Conservation (phyloP, 2,888 invertebrate genomes). For the Sminthurides aquaticus region DNA sequence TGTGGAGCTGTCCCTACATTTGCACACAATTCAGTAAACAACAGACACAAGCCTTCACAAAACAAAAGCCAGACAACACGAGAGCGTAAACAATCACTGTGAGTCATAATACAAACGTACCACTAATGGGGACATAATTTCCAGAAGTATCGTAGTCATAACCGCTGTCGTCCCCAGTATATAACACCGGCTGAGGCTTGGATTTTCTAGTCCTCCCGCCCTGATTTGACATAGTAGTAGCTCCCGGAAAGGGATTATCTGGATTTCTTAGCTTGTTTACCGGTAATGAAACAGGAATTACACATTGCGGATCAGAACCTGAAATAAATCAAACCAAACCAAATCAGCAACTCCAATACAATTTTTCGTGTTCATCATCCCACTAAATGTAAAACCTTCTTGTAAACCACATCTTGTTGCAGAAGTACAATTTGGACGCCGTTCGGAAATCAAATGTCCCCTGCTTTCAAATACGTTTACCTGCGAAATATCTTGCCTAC, state of each 20-base stretch:
- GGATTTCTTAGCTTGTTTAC: slow-evolving; percentile 32
- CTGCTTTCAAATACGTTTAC: not conserved
- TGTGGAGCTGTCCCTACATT: not conserved
- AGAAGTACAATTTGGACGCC: not conserved
- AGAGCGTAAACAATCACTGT: too few species aligned
- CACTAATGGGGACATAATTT: too few species aligned
- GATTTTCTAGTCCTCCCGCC: not conserved
- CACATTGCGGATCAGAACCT: slow-evolving; percentile 25
- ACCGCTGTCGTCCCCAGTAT: not conserved
- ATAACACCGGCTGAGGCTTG: not conserved
- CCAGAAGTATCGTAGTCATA: not conserved
- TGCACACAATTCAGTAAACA: not conserved
- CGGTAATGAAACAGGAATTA: slow-evolving; percentile 36
- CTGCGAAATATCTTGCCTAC: too few species aligned
- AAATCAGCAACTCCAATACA: too few species aligned
- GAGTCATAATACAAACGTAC: too few species aligned
- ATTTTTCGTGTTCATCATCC: too few species aligned
- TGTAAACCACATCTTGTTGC: not conserved
- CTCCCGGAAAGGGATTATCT: slow-evolving; percentile 35
- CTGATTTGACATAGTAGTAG: not conserved
- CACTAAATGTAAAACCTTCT: not conserved
- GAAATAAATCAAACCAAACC: not conserved
- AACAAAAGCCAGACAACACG: too few species aligned
- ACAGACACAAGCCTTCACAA: too few species aligned
- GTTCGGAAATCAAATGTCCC: not conserved